These are phyloP conservation scores for Phthorimaea operculella DNA, from an alignment of 1,140 invertebrate genomes.

Conservation along the genomic window DNA sequence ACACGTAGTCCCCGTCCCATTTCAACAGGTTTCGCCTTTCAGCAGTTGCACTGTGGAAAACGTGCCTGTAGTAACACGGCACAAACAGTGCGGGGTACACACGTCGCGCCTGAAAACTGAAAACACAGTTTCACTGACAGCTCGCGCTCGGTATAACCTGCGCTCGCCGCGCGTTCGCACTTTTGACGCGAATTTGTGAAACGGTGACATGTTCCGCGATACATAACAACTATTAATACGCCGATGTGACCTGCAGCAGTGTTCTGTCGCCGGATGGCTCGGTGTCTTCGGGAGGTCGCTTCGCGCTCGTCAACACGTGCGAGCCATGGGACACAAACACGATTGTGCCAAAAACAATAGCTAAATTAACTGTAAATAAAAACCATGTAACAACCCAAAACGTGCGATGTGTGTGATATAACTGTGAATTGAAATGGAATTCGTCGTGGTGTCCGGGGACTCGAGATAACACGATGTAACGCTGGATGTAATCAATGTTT, in stretches of 20 bases:
- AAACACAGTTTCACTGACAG: constrained; percentile 64
- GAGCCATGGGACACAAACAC: constrained; percentile 42
- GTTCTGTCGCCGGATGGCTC: constrained; percentile 31
- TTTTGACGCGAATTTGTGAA: neutral
- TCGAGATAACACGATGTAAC: constrained; percentile 45
- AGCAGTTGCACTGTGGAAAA: constrained; percentile 55
- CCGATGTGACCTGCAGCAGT: constrained; percentile 31
- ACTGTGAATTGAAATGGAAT: constrained; percentile 35
- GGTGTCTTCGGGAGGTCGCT: constrained; percentile 23
- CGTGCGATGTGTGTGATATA: constrained; percentile 33
- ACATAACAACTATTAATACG: constrained; percentile 56
- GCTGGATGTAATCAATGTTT: constrained; percentile 48
- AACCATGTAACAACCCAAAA: constrained; percentile 1
- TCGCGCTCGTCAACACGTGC: constrained; percentile 32
- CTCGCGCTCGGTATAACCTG: constrained; percentile 45
- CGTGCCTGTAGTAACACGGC: constrained; percentile 62
- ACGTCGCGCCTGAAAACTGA: constrained; percentile 57
- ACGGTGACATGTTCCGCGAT: constrained; percentile 23
- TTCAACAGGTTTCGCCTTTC: constrained; percentile 67
- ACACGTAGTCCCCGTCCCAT: constrained; percentile 49
- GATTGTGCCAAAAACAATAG: constrained; percentile 49
- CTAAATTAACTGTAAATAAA: constrained; percentile 20
- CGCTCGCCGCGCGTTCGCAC: constrained; percentile 32
- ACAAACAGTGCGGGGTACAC: constrained; percentile 59
- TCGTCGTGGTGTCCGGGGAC: constrained; percentile 19